These are phyloP conservation scores for Ovis aries DNA, from an alignment of 2,113 vertebrate species.

Conservation along the genomic window ARS-UI_Ramb_v3.0 NC_056055.1:7436001-7436500, in stretches of 20 bases:
- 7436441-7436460: background rate
- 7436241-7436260: background rate
- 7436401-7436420: background rate
- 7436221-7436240: background rate
- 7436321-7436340: no score
- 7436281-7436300: background rate
- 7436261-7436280: background rate
- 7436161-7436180: background rate
- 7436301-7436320: background rate
- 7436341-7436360: background rate
- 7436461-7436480: background rate
- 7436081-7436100: background rate
- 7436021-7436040: background rate
- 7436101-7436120: background rate
- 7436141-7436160: background rate
- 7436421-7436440: background rate
- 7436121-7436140: background rate
- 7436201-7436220: background rate
- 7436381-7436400: background rate
- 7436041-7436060: background rate
- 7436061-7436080: background rate
- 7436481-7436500: background rate
- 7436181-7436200: background rate
- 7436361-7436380: fast-evolving
- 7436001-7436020: background rate